phyloP scores from a whole-genome alignment of 1,140 invertebrate genomes.

The Cherax destructor region DNA sequence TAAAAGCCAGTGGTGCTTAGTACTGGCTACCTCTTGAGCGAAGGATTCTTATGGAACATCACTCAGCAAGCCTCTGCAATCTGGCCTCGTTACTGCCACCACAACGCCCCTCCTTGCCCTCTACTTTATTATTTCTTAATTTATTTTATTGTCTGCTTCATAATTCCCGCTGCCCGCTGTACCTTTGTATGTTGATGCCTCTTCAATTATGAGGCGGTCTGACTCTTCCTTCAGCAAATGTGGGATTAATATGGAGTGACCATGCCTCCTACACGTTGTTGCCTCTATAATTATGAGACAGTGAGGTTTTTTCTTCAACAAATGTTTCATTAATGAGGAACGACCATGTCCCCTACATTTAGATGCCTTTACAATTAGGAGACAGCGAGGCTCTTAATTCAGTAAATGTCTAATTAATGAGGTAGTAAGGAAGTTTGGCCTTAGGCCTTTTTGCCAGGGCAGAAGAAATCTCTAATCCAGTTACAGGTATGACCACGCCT shows the following conservation, averaged over 20 bases:
- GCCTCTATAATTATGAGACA: too few species aligned
- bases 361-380: too few species aligned
- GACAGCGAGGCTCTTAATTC: too few species aligned
- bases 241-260: conserved; percentile 21
- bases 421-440: too few species aligned
- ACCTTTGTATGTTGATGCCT: background rate
- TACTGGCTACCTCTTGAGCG: background rate
- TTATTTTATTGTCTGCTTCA: conserved; percentile 22
- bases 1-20: conserved; percentile 2
- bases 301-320: too few species aligned
- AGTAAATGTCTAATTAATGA: too few species aligned
- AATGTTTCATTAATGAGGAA: too few species aligned
- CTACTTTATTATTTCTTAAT: conserved; percentile 7
- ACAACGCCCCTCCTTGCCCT: background rate
- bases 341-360: too few species aligned
- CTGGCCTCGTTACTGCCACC: conserved; percentile 33
- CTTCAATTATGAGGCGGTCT: conserved; percentile 9
- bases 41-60: conserved; percentile 24
- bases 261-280: too few species aligned
- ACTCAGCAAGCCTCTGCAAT: conserved; percentile 15
- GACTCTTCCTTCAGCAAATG: background rate
- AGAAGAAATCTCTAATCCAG: too few species aligned
- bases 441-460: too few species aligned
- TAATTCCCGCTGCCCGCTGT: background rate
- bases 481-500: background rate